Conservation (phyloP, 2,113 vertebrate species). For the Tyrannus savana region DNA sequence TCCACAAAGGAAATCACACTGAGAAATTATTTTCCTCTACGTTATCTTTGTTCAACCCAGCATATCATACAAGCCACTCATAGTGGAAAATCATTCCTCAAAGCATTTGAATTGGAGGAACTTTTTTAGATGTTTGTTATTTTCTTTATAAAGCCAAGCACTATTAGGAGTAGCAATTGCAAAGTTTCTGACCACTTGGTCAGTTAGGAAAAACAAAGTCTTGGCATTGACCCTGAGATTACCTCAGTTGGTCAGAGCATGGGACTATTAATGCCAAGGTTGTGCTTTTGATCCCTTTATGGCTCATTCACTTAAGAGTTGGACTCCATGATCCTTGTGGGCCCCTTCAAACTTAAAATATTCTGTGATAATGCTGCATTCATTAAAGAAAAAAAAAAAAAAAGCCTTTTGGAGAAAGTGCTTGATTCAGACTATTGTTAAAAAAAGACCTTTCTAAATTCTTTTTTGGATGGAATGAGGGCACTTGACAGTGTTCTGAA, state of each 20-base stretch:
- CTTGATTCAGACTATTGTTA: neutral
- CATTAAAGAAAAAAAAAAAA: neutral
- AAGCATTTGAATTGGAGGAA: neutral
- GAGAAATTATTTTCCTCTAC: neutral
- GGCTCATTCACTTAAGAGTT: neutral
- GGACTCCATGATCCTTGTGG: neutral
- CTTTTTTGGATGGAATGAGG: neutral
- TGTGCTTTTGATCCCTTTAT: neutral
- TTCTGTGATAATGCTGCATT: neutral
- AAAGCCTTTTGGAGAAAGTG: neutral
- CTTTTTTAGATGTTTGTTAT: neutral
- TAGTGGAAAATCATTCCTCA: neutral
- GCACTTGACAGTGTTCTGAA: neutral
- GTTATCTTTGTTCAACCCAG: neutral
- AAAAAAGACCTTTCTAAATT: neutral
- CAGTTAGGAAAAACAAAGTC: neutral
- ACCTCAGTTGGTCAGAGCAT: neutral
- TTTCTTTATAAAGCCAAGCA: neutral
- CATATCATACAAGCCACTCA: neutral
- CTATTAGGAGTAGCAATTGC: neutral
- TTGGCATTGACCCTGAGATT: neutral
- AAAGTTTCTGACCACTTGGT: neutral
- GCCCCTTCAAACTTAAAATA: neutral
- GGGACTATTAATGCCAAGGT: neutral
- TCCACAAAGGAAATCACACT: neutral